Evolutionary conservation across 2,888 invertebrate species (phyloP).

Genomic region (Nemotelus pantherinus): DNA sequence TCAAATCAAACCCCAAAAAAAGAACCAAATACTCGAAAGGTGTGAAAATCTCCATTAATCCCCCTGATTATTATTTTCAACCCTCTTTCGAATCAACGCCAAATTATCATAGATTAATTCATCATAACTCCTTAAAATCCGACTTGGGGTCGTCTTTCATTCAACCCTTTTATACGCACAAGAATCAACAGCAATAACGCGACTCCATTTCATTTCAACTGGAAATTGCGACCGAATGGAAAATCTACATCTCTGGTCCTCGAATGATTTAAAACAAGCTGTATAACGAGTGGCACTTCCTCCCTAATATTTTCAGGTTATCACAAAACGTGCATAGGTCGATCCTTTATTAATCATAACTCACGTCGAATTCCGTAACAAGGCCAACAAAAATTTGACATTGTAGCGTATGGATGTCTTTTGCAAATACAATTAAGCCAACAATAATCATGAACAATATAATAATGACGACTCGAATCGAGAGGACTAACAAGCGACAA

Average conservation of each 20-base stretch:
- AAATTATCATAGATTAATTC: slow-evolving; percentile 11
- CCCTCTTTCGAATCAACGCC: too few species aligned
- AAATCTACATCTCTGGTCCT: too few species aligned
- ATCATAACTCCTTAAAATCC: slow-evolving; percentile 13
- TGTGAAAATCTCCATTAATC: too few species aligned
- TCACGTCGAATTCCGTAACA: slow-evolving; percentile 35
- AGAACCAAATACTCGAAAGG: too few species aligned
- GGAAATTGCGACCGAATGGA: too few species aligned
- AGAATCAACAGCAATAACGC: not conserved
- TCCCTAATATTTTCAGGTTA: not conserved
- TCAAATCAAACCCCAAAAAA: too few species aligned
- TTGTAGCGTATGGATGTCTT: slow-evolving; percentile 32
- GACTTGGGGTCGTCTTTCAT: slow-evolving; percentile 1
- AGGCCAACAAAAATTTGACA: slow-evolving; percentile 24
- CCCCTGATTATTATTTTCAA: too few species aligned
- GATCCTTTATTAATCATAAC: slow-evolving; percentile 31
- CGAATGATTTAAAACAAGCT: too few species aligned
- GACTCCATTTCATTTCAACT: too few species aligned
- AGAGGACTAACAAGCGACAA: not conserved
- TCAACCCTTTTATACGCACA: slow-evolving; percentile 6
- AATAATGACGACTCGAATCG: not conserved
- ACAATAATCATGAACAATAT: not conserved
- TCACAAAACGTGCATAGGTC: slow-evolving; percentile 5
- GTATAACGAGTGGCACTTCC: not conserved
- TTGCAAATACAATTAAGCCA: slow-evolving; percentile 18